Evolutionary conservation across 2,113 vertebrate genomes (phyloP), one percentile per base, ranked within the genome.

Genomic region (Labeo catla): DNA sequence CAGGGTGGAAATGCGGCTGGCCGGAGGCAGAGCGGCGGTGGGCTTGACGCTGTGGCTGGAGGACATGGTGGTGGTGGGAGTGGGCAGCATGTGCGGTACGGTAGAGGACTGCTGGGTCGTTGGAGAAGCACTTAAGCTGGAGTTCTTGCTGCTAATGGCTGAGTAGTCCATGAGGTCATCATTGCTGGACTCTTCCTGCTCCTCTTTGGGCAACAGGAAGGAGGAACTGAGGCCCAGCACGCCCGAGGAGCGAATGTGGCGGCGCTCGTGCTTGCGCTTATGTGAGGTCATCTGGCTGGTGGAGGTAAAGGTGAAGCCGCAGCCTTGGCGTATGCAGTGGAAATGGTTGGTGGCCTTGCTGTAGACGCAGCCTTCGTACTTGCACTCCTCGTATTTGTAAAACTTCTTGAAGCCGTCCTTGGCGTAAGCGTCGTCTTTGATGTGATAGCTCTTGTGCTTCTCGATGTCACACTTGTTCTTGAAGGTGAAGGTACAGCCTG

Each of bases 371-470:
- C 98, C 98, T 88, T 99, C 98, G 0, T 99, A 99, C 93, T 97
- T 98, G 97, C 98, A 99, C 89, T 99, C 98, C 92, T 99, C 98
- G 0, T 99, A 99, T 92, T 99, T 99, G 89, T 99, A 99, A 94
- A 99, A 99, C 93, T 99, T 99, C 96, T 99, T 99, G 93, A 99
- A 99, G 92, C 98, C 98, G 0, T 99, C 98, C 95, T 99, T 99
- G 95, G 98, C 98, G 0, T 99, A 99, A 39, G 98, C 98, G 12
- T 99, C 98, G 0, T 99, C 98, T 95, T 99, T 99, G 94, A 99
- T 98, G 96, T 99, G 98, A 94, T 99, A 99, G 95, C 98, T 99
- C 95, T 99, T 99, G 97, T 99, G 98, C 97, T 99, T 99, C 96
- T 99, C 98, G 23, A 99, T 99, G 95, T 99, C 98, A 92, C 98